phyloP scores from a whole-genome alignment of 2,113 vertebrate genomes.

The Bos javanicus region DNA sequence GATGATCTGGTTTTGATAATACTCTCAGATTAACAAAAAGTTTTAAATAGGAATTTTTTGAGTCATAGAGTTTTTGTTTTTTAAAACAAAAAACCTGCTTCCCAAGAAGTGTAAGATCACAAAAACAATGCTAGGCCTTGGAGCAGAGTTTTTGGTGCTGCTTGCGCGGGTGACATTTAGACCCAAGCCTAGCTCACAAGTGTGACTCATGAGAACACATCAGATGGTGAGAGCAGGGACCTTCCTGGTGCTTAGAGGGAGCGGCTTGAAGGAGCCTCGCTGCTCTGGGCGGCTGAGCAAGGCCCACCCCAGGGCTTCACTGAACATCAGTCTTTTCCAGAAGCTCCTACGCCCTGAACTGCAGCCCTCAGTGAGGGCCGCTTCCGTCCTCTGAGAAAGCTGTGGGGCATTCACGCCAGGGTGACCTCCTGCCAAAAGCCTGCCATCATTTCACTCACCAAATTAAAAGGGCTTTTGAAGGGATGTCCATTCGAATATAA shows the following conservation, averaged over 20 bases:
- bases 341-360: background rate
- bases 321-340: background rate
- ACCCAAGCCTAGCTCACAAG: constrained; percentile 25
- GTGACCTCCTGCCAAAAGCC: background rate
- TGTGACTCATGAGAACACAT: background rate
- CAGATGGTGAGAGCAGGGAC: constrained; percentile 24
- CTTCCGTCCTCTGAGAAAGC: background rate
- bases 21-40: background rate
- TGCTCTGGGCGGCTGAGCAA: background rate
- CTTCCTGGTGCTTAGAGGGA: constrained; percentile 30
- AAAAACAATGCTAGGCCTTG: background rate
- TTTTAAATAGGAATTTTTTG: background rate
- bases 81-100: background rate
- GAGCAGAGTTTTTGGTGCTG: background rate
- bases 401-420: background rate
- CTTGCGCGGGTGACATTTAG: constrained; percentile 45
- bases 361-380: background rate
- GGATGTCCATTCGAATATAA: background rate
- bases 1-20: background rate
- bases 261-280: background rate
- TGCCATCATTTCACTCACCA: background rate
- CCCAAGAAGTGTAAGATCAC: background rate
- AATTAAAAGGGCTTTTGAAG: background rate
- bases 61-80: background rate
- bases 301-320: background rate